Conservation (phyloP, 2,888 invertebrate genomes). For the Syritta pipiens region DNA sequence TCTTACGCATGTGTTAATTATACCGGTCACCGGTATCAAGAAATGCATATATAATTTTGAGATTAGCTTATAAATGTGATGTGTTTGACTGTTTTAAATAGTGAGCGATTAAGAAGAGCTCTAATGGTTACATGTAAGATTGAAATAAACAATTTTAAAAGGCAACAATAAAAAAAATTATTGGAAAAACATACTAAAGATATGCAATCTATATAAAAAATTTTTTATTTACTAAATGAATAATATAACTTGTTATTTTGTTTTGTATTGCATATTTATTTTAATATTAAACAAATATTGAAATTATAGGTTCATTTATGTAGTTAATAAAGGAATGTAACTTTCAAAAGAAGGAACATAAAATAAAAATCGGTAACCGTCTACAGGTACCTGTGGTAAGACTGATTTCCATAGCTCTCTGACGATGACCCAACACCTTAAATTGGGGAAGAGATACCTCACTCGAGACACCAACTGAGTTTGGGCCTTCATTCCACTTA, state of each 20-base stretch:
- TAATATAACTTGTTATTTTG: conserved; percentile 20
- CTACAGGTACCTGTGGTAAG: conserved; percentile 94
- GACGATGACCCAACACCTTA: conserved; percentile 97
- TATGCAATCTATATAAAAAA: conserved; percentile 38
- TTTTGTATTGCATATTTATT: conserved; percentile 21
- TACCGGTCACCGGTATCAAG: no score
- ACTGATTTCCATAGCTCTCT: conserved; percentile 97
- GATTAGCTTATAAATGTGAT: no score
- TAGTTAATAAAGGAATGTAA: conserved; percentile 45
- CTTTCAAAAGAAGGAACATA: conserved; percentile 57
- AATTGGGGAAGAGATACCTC: conserved; percentile 98
- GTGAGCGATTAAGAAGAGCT: no score
- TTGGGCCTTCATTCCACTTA: conserved; percentile 97
- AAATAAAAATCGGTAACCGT: conserved; percentile 79
- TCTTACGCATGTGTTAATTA: no score
- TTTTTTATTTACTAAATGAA: no score
- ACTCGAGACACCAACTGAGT: conserved; percentile 96
- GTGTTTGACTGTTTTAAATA: no score
- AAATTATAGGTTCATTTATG: conserved; percentile 33
- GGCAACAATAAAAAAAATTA: not conserved
- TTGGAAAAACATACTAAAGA: conserved; percentile 19
- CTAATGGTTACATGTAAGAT: no score
- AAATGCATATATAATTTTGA: no score
- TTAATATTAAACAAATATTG: conserved; percentile 44
- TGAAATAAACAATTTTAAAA: no score